These are phyloP conservation scores for Syrphus vitripennis DNA, from an alignment of 2,888 invertebrate genomes.

Conservation along the genomic window DNA sequence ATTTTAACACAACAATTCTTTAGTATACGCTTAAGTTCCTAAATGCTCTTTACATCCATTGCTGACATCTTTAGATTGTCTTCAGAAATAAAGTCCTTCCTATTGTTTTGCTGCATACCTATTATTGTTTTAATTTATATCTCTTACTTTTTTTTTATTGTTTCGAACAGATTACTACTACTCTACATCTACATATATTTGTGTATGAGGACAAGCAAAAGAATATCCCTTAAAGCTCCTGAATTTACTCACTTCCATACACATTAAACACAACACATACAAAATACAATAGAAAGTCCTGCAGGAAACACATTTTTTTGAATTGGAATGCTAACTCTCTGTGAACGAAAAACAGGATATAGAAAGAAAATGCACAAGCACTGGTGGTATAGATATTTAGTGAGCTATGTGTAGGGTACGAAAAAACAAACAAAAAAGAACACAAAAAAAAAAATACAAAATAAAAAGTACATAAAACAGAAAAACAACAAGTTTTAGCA, in stretches of 20 bases:
- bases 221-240: slow-evolving; percentile 23
- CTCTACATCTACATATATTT: background rate
- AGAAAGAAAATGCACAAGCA: slow-evolving; percentile 20
- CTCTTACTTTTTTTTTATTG: slow-evolving; percentile 25
- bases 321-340: slow-evolving; percentile 63
- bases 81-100: slow-evolving; percentile 24
- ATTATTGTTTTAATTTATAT: background rate
- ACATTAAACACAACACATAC: background rate
- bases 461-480: slow-evolving; percentile 11
- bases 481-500: slow-evolving; percentile 71
- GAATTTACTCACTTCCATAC: slow-evolving; percentile 38
- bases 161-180: slow-evolving; percentile 22
- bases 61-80: slow-evolving; percentile 50
- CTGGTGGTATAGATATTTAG: background rate
- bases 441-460: background rate
- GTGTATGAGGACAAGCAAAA: background rate
- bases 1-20: slow-evolving; percentile 10
- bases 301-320: slow-evolving; percentile 50
- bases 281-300: slow-evolving; percentile 50
- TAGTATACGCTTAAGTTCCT: slow-evolving; percentile 29
- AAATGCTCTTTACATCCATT: slow-evolving; percentile 31
- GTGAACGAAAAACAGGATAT: slow-evolving; percentile 41
- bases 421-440: background rate
- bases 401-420: background rate
- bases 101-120: slow-evolving; percentile 1